Conservation (phyloP, 2,113 vertebrate species). For the Furnarius figulus region DNA sequence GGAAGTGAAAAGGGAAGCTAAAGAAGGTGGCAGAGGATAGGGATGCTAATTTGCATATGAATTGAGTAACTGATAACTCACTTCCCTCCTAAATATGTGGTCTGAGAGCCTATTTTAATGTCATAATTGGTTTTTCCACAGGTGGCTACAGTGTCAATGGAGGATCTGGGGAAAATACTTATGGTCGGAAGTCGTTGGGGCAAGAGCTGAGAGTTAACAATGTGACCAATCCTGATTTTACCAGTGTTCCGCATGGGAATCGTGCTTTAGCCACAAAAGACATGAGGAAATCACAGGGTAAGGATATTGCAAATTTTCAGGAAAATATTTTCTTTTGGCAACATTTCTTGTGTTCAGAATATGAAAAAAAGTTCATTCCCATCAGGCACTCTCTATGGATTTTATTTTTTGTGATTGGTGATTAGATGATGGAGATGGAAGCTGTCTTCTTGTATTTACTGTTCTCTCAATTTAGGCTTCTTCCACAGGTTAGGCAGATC, state of each 20-base stretch:
- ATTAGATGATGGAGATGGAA: neutral
- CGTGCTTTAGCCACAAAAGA: conserved; percentile 99
- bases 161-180: conserved; percentile 96
- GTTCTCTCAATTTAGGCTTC: neutral
- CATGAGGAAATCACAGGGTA: conserved; percentile 99
- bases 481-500: neutral
- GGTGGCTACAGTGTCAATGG: conserved; percentile 95
- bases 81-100: neutral
- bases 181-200: conserved; percentile 99
- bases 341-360: neutral
- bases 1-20: neutral
- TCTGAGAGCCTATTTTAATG: neutral
- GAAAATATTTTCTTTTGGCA: neutral
- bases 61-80: neutral
- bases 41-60: neutral
- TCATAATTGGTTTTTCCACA: conserved; percentile 6
- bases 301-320: neutral
- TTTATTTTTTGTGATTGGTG: neutral
- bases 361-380: neutral
- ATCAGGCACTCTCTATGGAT: neutral
- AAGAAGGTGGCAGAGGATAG: neutral
- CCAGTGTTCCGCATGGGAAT: conserved; percentile 97
- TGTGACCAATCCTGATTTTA: conserved; percentile 93
- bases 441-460: neutral
- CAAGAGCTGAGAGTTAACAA: conserved; percentile 99